Percentiles rank a stretch among this genome's conserved stretches.
These are phyloP conservation scores for Meriones psammophilus DNA, from an alignment of 2,797 vertebrate genomes.

Conservation along the genomic window DNA sequence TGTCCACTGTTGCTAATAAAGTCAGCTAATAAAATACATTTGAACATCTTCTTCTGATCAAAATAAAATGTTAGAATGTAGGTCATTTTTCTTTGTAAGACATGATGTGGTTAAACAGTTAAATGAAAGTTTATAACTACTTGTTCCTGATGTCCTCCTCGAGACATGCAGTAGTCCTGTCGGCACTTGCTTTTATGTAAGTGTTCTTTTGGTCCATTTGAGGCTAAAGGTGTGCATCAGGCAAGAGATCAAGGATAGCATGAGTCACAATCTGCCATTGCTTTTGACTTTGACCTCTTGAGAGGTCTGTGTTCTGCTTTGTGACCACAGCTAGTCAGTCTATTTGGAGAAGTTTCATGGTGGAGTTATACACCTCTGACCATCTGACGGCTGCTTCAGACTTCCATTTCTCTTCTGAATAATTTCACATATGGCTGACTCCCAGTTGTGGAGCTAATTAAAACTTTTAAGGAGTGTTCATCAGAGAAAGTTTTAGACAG, in stretches of 20 bases:
- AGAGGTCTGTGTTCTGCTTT: neutral
- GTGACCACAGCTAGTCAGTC: neutral
- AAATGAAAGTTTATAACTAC: neutral
- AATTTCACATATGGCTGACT: constrained; percentile 46
- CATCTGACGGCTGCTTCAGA: neutral
- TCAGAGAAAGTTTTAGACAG: neutral
- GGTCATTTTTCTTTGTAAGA: neutral
- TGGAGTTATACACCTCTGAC: neutral
- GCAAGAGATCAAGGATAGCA: neutral
- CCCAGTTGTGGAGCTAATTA: constrained; percentile 8
- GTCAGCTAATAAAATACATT: neutral
- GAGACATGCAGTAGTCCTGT: neutral
- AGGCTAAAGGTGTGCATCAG: neutral
- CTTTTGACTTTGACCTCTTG: neutral
- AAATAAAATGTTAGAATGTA: neutral
- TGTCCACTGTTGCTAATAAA: neutral
- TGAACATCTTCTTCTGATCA: neutral
- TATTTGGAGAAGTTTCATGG: neutral
- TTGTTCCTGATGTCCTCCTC: neutral
- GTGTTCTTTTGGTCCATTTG: neutral
- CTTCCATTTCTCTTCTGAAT: constrained; percentile 34
- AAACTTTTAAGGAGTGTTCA: neutral
- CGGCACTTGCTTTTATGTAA: neutral
- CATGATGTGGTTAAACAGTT: neutral
- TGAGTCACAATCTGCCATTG: neutral